Evolutionary conservation across 1,140 invertebrate species (phyloP), one percentile per base, ranked within the genome.

Genomic region (Eueides isabella): DNA sequence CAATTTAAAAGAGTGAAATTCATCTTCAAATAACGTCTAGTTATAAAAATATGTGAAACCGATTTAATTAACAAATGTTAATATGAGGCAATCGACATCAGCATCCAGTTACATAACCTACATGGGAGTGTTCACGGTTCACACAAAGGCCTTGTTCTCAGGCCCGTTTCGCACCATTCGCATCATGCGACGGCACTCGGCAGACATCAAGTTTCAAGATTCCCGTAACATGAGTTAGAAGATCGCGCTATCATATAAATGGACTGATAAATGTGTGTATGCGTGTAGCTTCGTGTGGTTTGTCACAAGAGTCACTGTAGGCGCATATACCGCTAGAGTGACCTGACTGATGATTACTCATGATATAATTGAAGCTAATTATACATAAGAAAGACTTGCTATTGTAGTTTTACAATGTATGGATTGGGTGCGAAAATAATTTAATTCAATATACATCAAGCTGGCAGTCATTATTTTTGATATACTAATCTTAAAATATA

Each of bases 21-120:
- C 19, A 55, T 55, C 19, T 4, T 12, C 23, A 55, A 11, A 55
- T 55, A 26, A 26, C 7, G 26, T 55, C 9, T 55, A 9, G 26
- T 55, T 11, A 55, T 26, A 55, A 23, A 26, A 55, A 26, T 26
- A 55, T 11, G 3, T 23, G 19, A 23, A 55, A 55, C 48, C 6
- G 2, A 55, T 55, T 55, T 55, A 7, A 55, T 55, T 55, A 55
- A 55, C 23, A 9, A 55, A 55, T 23, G 19, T 55, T 85, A 80
- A 87, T 88, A 84, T 82, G 82, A 88, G 85, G 81, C 83, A 82
- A 75, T 76, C 73, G 80, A 80, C 88, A 91, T 87, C 86, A 85
- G 89, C 88, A 87, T 79, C 74, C 76, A 68, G 81, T 91, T 89
- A 80, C 79, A 86, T 89, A 89, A 89, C 80, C 79, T 67, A 84